Conservation (phyloP, 2,113 vertebrate species). For the Proterorhinus semilunaris region DNA sequence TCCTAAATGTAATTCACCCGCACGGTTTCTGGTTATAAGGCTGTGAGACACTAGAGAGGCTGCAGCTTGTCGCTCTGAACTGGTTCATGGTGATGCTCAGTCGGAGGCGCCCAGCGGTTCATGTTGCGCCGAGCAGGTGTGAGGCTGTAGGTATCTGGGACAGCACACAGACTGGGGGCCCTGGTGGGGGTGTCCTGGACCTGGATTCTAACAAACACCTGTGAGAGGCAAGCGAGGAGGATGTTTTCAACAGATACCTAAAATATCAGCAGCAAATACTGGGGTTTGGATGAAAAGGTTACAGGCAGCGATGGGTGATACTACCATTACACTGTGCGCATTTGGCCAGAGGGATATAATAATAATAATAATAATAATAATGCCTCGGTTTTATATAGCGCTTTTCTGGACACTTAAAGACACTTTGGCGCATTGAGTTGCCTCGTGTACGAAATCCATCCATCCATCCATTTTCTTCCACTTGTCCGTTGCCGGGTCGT, state of each 20-base stretch:
- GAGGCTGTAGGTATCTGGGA: neutral
- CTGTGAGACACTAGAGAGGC: neutral
- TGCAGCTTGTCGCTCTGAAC: neutral
- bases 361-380: too few species aligned
- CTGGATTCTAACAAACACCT: neutral
- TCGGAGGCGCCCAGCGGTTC: neutral
- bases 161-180: neutral
- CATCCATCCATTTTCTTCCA: too few species aligned
- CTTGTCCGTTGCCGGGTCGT: too few species aligned
- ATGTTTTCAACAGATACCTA: neutral
- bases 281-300: neutral
- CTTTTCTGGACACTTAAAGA: too few species aligned
- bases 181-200: conserved; percentile 1
- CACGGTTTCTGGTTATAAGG: neutral
- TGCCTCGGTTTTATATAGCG: too few species aligned
- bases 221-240: neutral
- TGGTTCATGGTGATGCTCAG: neutral
- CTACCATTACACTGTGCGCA: neutral
- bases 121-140: neutral
- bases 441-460: too few species aligned
- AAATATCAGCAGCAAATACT: neutral
- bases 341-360: too few species aligned
- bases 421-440: too few species aligned
- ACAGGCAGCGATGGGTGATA: neutral
- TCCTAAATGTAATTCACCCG: too few species aligned